Evolutionary conservation across 2,797 vertebrate genomes (phyloP).

Genomic region (Gymnoscopelus microlampas): DNA sequence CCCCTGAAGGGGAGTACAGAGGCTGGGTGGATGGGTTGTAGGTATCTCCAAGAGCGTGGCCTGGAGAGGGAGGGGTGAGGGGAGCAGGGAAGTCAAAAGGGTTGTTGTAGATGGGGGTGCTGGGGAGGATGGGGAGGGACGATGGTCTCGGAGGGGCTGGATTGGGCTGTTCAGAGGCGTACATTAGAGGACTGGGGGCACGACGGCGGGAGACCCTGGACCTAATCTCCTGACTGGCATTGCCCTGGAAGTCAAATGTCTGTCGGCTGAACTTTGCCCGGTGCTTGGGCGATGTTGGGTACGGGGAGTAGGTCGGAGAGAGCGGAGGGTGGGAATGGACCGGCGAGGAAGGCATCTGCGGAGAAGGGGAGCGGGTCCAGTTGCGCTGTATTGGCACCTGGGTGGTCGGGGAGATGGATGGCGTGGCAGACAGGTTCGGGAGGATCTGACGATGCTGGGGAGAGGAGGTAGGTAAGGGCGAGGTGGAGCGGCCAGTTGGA

Average conservation of each 20-base stretch:
- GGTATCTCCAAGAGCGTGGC: conserved; percentile 77
- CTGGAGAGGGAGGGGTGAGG: conserved; percentile 82
- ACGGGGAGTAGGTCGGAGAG: conserved; percentile 82
- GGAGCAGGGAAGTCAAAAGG: conserved; percentile 88
- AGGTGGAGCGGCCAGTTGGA: conserved; percentile 76
- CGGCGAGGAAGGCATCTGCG: conserved; percentile 72
- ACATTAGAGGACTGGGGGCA: conserved; percentile 91
- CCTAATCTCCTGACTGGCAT: conserved; percentile 75
- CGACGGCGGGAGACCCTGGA: conserved; percentile 81
- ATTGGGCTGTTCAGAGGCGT: conserved; percentile 86
- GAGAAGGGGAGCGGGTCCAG: conserved; percentile 78
- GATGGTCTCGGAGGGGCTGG: conserved; percentile 86
- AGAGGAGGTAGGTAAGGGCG: conserved; percentile 77
- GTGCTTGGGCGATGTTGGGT: conserved; percentile 86
- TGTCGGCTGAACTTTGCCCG: conserved; percentile 82
- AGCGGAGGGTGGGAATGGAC: conserved; percentile 77
- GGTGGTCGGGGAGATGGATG: conserved; percentile 68
- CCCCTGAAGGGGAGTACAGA: conserved; percentile 76
- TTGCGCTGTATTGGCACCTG: conserved; percentile 63
- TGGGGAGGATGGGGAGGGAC: conserved; percentile 84
- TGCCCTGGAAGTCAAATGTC: conserved; percentile 81
- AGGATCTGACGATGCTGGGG: conserved; percentile 77
- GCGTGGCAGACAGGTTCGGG: conserved; percentile 73
- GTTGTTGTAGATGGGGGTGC: conserved; percentile 82
- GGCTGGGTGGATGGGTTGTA: conserved; percentile 78